Conservation (phyloP, 37 sponge, comb jelly and placozoan genomes). For the Lycopodina hypogea region DNA sequence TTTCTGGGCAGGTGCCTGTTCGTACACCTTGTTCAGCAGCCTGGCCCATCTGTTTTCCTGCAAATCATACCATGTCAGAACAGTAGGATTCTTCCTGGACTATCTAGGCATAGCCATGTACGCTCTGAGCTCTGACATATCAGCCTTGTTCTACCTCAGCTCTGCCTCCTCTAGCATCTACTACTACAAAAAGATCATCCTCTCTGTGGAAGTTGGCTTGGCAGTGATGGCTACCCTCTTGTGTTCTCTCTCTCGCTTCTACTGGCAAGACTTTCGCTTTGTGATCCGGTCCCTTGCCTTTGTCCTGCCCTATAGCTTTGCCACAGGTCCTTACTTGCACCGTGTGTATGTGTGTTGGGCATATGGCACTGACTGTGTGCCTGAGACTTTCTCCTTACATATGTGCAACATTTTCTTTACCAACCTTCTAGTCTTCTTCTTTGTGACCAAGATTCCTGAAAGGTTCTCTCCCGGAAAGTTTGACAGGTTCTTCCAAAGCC, state of each 20-base stretch:
- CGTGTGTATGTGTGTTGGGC: constrained; percentile 13
- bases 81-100: constrained; percentile 75
- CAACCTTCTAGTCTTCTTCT: constrained; percentile 48
- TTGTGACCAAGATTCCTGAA: constrained; percentile 86
- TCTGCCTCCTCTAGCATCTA: constrained; percentile 14
- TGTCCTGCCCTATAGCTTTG: constrained; percentile 23
- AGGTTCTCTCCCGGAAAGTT: constrained; percentile 75
- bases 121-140: constrained; percentile 37
- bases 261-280: constrained; percentile 47
- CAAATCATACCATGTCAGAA: constrained; percentile 32
- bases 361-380: constrained; percentile 24
- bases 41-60: constrained; percentile 63
- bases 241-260: constrained; percentile 57
- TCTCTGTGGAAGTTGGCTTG: constrained; percentile 10
- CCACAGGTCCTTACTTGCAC: constrained; percentile 14
- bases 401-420: background rate
- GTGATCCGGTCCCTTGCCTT: constrained; percentile 35
- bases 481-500: constrained; percentile 77
- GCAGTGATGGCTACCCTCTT: constrained; percentile 25
- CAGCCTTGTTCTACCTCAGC: constrained; percentile 39
- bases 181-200: constrained; percentile 5
- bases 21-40: constrained; percentile 61
- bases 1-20: constrained; percentile 48
- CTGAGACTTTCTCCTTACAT: constrained; percentile 27
- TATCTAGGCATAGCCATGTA: constrained; percentile 75